phyloP scores from a whole-genome alignment of 2,888 invertebrate species.

The Tuta absoluta region DNA sequence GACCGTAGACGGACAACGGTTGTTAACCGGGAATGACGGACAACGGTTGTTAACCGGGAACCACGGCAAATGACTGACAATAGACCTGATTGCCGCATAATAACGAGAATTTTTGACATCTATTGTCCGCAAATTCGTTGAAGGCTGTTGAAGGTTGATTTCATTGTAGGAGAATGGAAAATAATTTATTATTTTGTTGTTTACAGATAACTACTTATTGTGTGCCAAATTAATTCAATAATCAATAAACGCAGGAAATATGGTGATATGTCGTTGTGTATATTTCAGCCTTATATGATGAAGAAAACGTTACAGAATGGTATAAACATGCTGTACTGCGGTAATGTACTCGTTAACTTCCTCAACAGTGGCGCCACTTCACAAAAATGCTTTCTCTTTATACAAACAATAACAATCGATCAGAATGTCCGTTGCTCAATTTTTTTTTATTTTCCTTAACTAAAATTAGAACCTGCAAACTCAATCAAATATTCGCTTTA shows the following conservation, averaged over 20 bases:
- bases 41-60: constrained; percentile 53
- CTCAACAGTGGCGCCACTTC: too few species aligned
- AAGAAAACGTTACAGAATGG: too few species aligned
- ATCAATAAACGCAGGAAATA: neutral
- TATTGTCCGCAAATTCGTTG: neutral
- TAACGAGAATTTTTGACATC: constrained; percentile 20
- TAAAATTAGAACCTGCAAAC: too few species aligned
- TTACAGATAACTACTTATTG: neutral
- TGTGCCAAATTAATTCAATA: neutral
- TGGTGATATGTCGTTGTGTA: too few species aligned
- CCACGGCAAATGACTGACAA: constrained; percentile 59
- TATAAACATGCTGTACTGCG: too few species aligned
- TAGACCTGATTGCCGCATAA: constrained; percentile 39
- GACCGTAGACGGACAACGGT: constrained; percentile 49
- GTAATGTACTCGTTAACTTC: too few species aligned
- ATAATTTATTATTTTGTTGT: neutral
- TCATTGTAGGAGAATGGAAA: neutral
- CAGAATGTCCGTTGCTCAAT: too few species aligned
- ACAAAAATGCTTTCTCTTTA: too few species aligned
- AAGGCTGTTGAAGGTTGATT: neutral
- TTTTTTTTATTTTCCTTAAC: too few species aligned
- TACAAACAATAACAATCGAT: too few species aligned
- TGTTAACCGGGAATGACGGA: constrained; percentile 52
- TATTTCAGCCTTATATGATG: too few species aligned
- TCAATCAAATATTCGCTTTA: too few species aligned